Evolutionary conservation across 2,888 invertebrate species (phyloP).

Genomic region (Drosophila monieri): DNA sequence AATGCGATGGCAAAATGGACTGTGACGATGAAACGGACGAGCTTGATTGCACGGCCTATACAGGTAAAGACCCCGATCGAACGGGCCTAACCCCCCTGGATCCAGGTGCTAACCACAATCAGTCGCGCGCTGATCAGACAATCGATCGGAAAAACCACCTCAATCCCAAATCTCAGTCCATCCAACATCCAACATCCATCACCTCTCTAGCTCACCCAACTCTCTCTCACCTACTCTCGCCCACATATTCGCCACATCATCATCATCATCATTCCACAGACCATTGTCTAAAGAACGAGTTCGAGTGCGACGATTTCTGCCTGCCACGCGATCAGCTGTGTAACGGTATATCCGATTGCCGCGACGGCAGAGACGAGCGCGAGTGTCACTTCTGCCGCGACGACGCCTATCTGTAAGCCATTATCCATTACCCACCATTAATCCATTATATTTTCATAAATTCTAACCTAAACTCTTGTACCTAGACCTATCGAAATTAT

Average conservation of each 20-base stretch:
- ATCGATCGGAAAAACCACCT: not conserved
- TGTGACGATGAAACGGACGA: conserved; percentile 88
- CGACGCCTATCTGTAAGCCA: conserved; percentile 83
- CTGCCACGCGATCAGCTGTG: conserved; percentile 85
- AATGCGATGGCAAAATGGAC: conserved; percentile 86
- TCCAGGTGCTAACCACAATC: conserved; percentile 33
- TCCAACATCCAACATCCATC: conserved; percentile 6
- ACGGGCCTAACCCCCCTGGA: conserved; percentile 14
- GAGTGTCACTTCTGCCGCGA: conserved; percentile 83
- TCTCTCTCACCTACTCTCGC: conserved; percentile 6
- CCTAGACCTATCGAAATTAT: not conserved
- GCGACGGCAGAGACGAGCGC: conserved; percentile 85
- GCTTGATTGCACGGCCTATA: conserved; percentile 82
- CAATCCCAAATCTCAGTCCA: not conserved
- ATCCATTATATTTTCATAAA: not conserved
- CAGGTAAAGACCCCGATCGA: conserved; percentile 76
- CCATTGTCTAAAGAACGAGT: conserved; percentile 84
- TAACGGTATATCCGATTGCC: conserved; percentile 85
- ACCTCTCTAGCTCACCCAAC: conserved; percentile 11
- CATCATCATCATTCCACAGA: conserved; percentile 68
- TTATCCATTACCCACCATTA: not conserved
- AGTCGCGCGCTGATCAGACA: conserved; percentile 1
- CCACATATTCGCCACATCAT: conserved; percentile 8
- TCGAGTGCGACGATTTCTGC: conserved; percentile 87
- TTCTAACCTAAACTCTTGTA: not conserved